Percentiles rank a stretch among this genome's conserved stretches.
Evolutionary conservation across 2,797 vertebrate genomes (phyloP).

Genomic region (Poecilia velifera): DNA sequence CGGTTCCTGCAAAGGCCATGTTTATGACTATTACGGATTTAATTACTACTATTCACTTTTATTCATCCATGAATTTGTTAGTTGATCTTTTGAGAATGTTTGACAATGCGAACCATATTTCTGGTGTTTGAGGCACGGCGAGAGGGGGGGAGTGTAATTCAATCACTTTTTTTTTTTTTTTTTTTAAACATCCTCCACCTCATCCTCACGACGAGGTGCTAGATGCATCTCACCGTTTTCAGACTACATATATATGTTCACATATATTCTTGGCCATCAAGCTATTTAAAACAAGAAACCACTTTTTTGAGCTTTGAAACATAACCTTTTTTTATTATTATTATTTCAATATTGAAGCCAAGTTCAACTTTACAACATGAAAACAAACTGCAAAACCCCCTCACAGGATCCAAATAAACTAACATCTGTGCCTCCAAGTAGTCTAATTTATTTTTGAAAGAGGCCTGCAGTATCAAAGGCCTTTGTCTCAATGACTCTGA

Average conservation of each 20-base stretch:
- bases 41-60: conserved; percentile 79
- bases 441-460: conserved; percentile 63
- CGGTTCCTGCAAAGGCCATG: conserved; percentile 70
- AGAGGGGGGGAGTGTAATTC: conserved; percentile 78
- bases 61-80: conserved; percentile 80
- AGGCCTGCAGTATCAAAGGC: conserved; percentile 67
- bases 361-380: conserved; percentile 38
- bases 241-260: conserved; percentile 35
- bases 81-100: conserved; percentile 78
- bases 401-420: conserved; percentile 52
- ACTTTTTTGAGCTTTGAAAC: background rate
- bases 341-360: conserved; percentile 38
- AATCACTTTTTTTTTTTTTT: conserved; percentile 60
- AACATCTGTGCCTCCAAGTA: conserved; percentile 68
- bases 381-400: conserved; percentile 50
- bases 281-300: conserved; percentile 44
- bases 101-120: conserved; percentile 80
- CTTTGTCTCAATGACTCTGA: conserved; percentile 65
- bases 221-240: conserved; percentile 80
- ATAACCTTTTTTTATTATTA: background rate
- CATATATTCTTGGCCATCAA: conserved; percentile 19
- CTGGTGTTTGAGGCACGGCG: conserved; percentile 73
- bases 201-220: conserved; percentile 77
- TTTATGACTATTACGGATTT: conserved; percentile 79
- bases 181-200: conserved; percentile 20